phyloP scores from a whole-genome alignment of 1,140 invertebrate species.

The Campoletis sonorensis region DNA sequence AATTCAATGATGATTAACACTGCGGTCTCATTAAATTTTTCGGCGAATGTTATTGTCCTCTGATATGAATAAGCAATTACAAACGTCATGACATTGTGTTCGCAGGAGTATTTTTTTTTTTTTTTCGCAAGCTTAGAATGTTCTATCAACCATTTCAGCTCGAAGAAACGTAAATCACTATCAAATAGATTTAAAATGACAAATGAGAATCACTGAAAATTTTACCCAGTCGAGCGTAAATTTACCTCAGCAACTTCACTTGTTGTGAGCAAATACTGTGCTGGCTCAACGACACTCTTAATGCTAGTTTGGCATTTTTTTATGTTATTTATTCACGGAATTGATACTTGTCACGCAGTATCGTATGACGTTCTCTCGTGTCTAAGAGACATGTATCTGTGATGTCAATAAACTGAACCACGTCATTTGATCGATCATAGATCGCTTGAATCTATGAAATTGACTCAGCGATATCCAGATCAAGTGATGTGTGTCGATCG shows the following conservation, averaged over 20 bases:
- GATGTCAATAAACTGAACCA: not conserved
- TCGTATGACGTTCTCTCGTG: not conserved
- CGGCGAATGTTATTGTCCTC: too few species aligned
- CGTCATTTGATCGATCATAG: not conserved
- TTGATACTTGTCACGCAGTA: not conserved
- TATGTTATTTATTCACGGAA: not conserved
- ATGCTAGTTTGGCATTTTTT: not conserved
- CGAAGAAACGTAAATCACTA: not conserved
- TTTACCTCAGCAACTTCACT: not conserved
- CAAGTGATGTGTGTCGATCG: not conserved
- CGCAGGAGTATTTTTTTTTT: too few species aligned
- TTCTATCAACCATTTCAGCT: too few species aligned
- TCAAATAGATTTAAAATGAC: too few species aligned
- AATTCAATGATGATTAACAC: too few species aligned
- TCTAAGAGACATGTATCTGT: not conserved
- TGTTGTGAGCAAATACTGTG: not conserved
- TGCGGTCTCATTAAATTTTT: too few species aligned
- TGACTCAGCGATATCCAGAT: not conserved
- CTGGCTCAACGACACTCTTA: not conserved
- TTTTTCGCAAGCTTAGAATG: too few species aligned
- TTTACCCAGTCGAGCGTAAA: not conserved
- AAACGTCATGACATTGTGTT: too few species aligned
- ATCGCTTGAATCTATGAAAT: not conserved
- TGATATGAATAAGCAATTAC: too few species aligned
- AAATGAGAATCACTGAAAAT: conserved; percentile 26